Base-by-base conservation (phyloP, 2,797 vertebrate genomes). In the Pangasius larnaudii region DNA sequence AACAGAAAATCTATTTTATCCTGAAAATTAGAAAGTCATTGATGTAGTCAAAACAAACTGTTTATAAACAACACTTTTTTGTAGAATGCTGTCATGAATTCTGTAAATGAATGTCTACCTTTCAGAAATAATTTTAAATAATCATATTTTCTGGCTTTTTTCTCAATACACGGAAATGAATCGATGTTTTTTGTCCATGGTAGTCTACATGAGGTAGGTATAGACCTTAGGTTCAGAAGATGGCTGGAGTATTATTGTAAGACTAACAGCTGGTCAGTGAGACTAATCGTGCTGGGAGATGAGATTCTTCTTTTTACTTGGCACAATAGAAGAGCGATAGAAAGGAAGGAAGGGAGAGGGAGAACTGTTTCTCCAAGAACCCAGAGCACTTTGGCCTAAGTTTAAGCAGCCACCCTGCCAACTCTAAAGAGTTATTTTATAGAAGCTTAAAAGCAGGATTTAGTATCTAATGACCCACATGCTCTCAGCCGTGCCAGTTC, bases 381-480 rank as follows among this genome's bases (percentile, higher is more conserved):
- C 19, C 30, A 27, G 58, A 74, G 56, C 80, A 84, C 72, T 85
- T 87, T 78, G 69, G 84, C 61, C 77, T 42, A 85, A 33, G 74
- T 86, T 79, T 59, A 80, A 71, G 27, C n/a, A 88, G 27, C 63
- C 74, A 65, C 65, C 59, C 24, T 85, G 58, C 27, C 49, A 86
- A 74, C 82, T 51, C 51, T 33, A 19, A 84, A 86, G 72, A 42
- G 81, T 71, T 78, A 71, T 87, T 91, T 88, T 85, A 88, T 85
- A 77, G 33, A 82, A 46, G 13, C 72, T 67, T 88, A 85, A 89
- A 87, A 74, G 71, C 58, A 79, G 27, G 61, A 85, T 75, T 91
- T 89, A 81, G 81, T 77, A 85, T 85, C 61, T 91, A 71, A 87
- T 89, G 78, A 87, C 39, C 71, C 74, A 85, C 30, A 77, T 46